Evolutionary conservation across 2,797 vertebrate genomes (phyloP), one percentile per base, ranked within the genome.

Genomic region (Bufotes viridis): DNA sequence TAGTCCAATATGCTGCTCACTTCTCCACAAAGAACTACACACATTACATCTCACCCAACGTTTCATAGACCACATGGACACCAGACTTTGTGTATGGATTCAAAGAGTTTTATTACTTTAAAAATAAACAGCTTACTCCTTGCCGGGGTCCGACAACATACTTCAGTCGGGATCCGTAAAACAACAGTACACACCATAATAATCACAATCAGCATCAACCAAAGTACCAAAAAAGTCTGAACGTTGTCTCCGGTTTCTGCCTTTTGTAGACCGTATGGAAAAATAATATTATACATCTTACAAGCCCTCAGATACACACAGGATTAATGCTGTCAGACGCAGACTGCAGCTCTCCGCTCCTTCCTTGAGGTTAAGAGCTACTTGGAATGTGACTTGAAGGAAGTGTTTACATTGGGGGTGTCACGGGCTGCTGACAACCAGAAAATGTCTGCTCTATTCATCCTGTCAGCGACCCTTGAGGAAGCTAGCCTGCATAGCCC

Each of bases 251-350:
- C 26, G 29, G 29, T 69, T 78, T 49, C 78, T 78, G 34, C 63
- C 78, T 20, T 69, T 55, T 72, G 81, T 63, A 29, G 58, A 82
- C 63, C 72, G n/a, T 26, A 69, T 53, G 55, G 60, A 85, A 76
- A 78, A 89, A 86, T 76, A 69, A 89, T 86, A 78, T 86, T 76
- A 65, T 86, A 86, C 83, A 82, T 81, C 78, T 72, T 84, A 84
- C 67, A 55, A 85, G 74, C 20, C 58, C 70, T 61, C 67, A 57
- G 42, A 88, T 65, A 88, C 57, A 74, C 78, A 81, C 57, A 26
- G 79, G 78, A 86, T 81, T 42, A 75, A 55, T 63, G 24, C 26
- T 69, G 51, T 76, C 78, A 65, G 65, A 34, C 22, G 2, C 61
- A 22, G 20, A 7, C 14, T 67, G 61, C 26, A 81, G 81, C 67